phyloP scores from a whole-genome alignment of 2,888 invertebrate genomes.

The Ornithoptera alexandrae region DNA sequence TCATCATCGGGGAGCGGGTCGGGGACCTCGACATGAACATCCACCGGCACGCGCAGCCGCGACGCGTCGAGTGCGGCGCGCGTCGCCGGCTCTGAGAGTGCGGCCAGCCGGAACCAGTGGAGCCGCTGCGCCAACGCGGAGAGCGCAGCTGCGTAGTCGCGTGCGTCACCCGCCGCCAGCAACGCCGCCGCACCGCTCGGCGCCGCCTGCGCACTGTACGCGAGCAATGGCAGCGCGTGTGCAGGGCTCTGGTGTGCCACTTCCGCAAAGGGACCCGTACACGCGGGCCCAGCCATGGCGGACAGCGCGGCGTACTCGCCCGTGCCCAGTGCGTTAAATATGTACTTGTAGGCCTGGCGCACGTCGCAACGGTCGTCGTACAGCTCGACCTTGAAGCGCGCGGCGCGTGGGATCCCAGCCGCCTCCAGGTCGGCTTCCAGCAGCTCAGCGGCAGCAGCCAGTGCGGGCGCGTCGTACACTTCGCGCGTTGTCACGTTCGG shows the following conservation, averaged over 20 bases:
- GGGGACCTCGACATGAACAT: conserved; percentile 53
- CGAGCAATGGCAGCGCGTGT: conserved; percentile 57
- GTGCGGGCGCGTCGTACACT: conserved; percentile 45
- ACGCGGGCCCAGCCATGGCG: conserved; percentile 63
- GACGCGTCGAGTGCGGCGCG: conserved; percentile 48
- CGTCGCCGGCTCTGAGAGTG: conserved; percentile 55
- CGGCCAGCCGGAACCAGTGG: conserved; percentile 57
- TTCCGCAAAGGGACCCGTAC: conserved; percentile 60
- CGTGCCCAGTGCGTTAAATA: conserved; percentile 55
- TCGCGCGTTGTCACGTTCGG: conserved; percentile 44
- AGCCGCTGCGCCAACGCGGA: conserved; percentile 32
- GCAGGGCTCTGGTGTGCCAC: conserved; percentile 56
- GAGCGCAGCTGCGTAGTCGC: conserved; percentile 50
- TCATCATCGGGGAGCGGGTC: conserved; percentile 55
- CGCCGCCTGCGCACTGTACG: conserved; percentile 56
- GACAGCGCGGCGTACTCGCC: conserved; percentile 59
- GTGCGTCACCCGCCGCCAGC: conserved; percentile 45
- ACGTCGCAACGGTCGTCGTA: conserved; percentile 61
- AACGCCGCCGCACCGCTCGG: conserved; percentile 37
- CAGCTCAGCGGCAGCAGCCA: conserved; percentile 55
- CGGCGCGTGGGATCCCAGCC: conserved; percentile 18
- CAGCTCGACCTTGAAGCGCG: conserved; percentile 53
- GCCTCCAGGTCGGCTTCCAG: conserved; percentile 49
- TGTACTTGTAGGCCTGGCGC: conserved; percentile 54
- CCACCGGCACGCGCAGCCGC: conserved; percentile 46